These are phyloP conservation scores for Sphenodon punctatus DNA, from an alignment of 2,797 vertebrate species.

Conservation along the genomic window DNA sequence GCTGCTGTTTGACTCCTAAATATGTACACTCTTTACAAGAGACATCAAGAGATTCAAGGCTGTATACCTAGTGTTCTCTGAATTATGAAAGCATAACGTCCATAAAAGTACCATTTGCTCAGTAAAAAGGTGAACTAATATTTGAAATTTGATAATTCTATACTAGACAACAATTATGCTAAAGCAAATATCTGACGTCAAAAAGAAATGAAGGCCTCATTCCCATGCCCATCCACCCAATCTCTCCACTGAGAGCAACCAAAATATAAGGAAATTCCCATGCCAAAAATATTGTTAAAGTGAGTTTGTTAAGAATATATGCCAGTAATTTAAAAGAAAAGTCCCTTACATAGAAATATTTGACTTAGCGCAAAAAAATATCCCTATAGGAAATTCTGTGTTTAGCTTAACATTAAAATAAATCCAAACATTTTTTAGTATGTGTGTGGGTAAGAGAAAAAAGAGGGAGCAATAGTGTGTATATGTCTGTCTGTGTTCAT, in stretches of 20 bases:
- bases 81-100: slow-evolving; percentile 6
- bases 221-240: not conserved
- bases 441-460: no score
- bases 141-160: not conserved
- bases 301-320: not conserved
- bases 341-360: not conserved
- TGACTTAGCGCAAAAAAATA: not conserved
- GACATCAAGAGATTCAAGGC: not conserved
- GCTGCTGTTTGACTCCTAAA: not conserved
- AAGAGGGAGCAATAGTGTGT: no score
- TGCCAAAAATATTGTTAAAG: not conserved
- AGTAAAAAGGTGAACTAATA: slow-evolving; percentile 22
- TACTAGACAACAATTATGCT: not conserved
- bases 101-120: not conserved
- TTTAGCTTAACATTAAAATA: not conserved
- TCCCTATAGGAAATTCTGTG: no score
- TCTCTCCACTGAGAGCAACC: not conserved
- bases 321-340: not conserved
- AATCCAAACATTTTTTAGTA: no score
- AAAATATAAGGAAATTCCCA: not conserved
- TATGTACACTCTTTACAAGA: not conserved
- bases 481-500: not conserved
- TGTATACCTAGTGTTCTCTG: slow-evolving; percentile 3
- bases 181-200: not conserved
- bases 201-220: not conserved